Evolutionary conservation across 1,140 invertebrate genomes (phyloP), one percentile per base, ranked within the genome.

Genomic region (Cyclargus thomasi): DNA sequence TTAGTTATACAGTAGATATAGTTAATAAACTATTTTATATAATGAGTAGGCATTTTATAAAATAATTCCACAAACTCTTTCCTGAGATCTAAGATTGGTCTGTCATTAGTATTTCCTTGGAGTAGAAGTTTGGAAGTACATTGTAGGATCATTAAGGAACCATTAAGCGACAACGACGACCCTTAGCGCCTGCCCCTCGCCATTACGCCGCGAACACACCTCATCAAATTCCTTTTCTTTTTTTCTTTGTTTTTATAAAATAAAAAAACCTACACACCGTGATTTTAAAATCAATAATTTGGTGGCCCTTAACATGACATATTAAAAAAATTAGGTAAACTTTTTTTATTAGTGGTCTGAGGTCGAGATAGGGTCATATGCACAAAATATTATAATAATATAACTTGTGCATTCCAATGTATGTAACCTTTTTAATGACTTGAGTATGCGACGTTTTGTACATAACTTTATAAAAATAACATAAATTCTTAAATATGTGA

Each of bases 81-180:
- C 39, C 14, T 47, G 10, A 47, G 14, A 47, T 47, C 39, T 47
- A 47, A 47, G 39, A 47, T 47, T 47, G 39, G 39, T 47, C 39
- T 47, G 39, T 11, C 39, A 47, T 47, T 47, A 47, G 39, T 11
- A 47, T 47, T 47, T 47, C 39, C 39, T 47, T 47, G 11, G 39
- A 47, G 39, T 47, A 47, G 55, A 20, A 21, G 55, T 21, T 59
- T 21, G 17, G 55, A 59, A 21, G 55, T 59, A 21, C 20, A 21
- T 55, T 81, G 81, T 79, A 73, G 72, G 81, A 84, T 88, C 85
- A 88, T 88, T 88, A 88, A 82, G 83, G 83, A 79, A 86, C 85
- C 83, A 88, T 88, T 88, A 88, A 86, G 80, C 77, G 74, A 72
- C 79, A 79, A 81, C 77, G 79, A 81, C 79, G 79, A 47, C 39